Conservation (phyloP, 2,113 vertebrate species). For the Synchiropus splendidus region DNA sequence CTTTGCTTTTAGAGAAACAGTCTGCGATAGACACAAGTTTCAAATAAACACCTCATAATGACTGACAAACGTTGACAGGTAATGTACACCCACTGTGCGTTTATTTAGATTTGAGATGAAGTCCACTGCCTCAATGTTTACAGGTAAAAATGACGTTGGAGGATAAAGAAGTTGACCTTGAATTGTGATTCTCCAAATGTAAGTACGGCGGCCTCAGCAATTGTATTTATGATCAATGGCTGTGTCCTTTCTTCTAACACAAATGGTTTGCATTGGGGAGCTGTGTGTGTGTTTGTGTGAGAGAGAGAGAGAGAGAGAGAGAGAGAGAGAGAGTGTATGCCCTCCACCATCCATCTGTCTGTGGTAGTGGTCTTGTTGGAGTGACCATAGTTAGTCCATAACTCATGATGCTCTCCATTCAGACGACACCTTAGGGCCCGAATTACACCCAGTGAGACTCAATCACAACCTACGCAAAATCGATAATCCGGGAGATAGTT, state of each 20-base stretch:
- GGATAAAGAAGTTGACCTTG: no score
- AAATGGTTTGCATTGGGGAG: conserved; percentile 13
- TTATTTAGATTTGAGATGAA: no score
- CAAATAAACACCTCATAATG: no score
- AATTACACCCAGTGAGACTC: conserved; percentile 66
- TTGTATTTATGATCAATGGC: conserved; percentile 10
- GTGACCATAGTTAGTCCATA: conserved; percentile 65
- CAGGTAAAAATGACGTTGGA: no score
- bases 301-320: conserved; percentile 12
- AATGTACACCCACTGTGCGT: no score
- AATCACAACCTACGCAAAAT: conserved; percentile 68
- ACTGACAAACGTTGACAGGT: no score
- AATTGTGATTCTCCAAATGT: no score
- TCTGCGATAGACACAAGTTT: no score
- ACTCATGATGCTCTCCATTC: conserved; percentile 69
- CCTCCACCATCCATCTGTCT: conserved; percentile 12
- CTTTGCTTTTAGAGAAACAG: no score
- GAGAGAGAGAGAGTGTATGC: conserved; percentile 9
- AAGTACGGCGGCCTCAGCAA: conserved; percentile 4
- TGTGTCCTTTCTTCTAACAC: conserved; percentile 20
- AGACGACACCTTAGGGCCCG: conserved; percentile 63
- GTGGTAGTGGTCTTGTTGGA: conserved; percentile 55
- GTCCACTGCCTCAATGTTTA: no score
- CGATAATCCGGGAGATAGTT: conserved; percentile 62
- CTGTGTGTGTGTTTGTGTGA: conserved; percentile 8